Base-by-base conservation (phyloP, 2,113 vertebrate genomes). In the Oxyura jamaicensis region DNA sequence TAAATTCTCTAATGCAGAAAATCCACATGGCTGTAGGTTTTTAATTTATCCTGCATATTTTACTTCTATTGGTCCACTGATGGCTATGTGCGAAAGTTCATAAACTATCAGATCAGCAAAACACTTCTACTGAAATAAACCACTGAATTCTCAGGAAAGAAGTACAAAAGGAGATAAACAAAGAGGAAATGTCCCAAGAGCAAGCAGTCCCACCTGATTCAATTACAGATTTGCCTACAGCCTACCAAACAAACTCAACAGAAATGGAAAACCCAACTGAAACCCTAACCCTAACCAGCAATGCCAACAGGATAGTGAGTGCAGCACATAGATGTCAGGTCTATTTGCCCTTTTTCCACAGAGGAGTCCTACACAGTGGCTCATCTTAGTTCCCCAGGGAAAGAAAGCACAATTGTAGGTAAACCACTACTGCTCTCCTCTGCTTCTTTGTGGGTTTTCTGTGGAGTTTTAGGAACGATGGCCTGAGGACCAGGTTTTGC, bases 271-370 rank as follows among this genome's bases (percentile, higher is more conserved):
- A 26, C 22, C 46, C 13, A 41, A 41, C 12, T 41, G 41, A 41
- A 13, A 41, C 41, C 12, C 41, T 41, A 41, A 41, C 13, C 14
- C 41, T 41, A 41, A 41, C 13, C 14, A 56, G 84, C 18, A 35
- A 44, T 0, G 0, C 55, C 42, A 56, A 2, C 23, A 59, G 62
- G 17, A 29, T 1, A 36, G 42, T 14, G 66, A 44, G 31, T 41
- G 31, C 52, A 16, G 19, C 0, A 3, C 33, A 29, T 22, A 25
- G 28, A 5, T 20, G 19, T 39, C 74, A 52, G 26, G 25, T 19
- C 72, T 13, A 4, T 33, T 18, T 58, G 83, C 8, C 17, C 4
- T 31, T 28, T 78, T 59, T n/a, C 28, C 48, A 42, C 26, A 73
- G 21, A 75, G 10, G 8, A 79, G 41, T 55, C 35, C 14, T 6